Percentiles rank a stretch among this genome's conserved stretches.
phyloP scores from a whole-genome alignment of 2,113 vertebrate species.

The Tachycineta bicolor region DNA sequence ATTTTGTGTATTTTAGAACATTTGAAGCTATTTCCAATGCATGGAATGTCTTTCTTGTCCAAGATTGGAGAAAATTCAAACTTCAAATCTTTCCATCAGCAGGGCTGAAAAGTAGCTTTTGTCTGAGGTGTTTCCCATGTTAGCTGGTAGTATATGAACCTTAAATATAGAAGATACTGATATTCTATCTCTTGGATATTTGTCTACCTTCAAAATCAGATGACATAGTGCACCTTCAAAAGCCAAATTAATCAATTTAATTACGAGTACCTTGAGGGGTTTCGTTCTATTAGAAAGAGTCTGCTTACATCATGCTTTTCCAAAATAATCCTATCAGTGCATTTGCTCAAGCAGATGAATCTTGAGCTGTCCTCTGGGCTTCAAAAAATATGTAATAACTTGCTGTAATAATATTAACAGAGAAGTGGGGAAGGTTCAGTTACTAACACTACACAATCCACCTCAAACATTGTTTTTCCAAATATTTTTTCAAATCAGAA shows the following conservation, averaged over 20 bases:
- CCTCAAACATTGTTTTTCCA: background rate
- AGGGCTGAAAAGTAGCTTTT: background rate
- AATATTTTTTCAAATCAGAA: conserved; percentile 7
- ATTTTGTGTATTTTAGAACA: background rate
- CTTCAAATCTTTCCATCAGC: background rate
- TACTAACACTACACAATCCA: conserved; percentile 3
- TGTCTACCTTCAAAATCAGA: conserved; percentile 6
- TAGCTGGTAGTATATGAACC: background rate
- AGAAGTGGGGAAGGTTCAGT: background rate
- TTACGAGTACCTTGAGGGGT: background rate
- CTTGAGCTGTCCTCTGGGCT: conserved; percentile 31
- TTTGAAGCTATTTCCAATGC: background rate
- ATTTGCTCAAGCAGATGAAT: background rate
- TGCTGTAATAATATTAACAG: conserved; percentile 19
- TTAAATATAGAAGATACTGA: background rate
- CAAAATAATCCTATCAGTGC: background rate
- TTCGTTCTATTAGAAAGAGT: background rate
- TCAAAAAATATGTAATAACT: conserved; percentile 17
- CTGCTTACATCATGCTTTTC: background rate
- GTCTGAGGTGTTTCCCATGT: background rate
- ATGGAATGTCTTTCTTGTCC: background rate
- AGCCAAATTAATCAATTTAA: background rate
- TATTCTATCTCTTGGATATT: background rate
- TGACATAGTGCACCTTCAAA: background rate
- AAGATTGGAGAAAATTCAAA: background rate